Evolutionary conservation across 1,140 invertebrate genomes (phyloP).

Genomic region (Gryon sp.): DNA sequence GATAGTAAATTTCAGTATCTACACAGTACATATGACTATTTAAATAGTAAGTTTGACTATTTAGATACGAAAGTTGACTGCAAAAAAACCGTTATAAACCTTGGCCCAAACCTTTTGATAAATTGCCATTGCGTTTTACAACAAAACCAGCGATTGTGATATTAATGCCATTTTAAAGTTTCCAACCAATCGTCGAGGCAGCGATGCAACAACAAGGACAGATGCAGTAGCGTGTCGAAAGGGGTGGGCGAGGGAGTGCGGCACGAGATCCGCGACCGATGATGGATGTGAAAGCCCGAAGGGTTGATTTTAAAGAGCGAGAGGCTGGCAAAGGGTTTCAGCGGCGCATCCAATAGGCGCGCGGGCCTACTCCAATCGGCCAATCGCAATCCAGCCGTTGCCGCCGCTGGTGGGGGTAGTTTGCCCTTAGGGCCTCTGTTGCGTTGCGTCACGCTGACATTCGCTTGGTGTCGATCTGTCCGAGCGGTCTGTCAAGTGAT

Average conservation of each 20-base stretch:
- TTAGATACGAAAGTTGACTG: too few species aligned
- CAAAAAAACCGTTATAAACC: conserved; percentile 72
- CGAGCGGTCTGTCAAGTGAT: conserved; percentile 63
- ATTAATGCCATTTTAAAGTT: too few species aligned
- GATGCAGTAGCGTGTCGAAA: conserved; percentile 57
- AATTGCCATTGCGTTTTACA: conserved; percentile 68
- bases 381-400: conserved; percentile 62
- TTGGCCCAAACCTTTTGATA: too few species aligned
- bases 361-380: conserved; percentile 44
- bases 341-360: conserved; percentile 66
- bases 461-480: conserved; percentile 72
- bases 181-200: too few species aligned
- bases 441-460: conserved; percentile 76
- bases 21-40: not conserved
- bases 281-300: conserved; percentile 76
- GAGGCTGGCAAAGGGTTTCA: conserved; percentile 70
- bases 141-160: too few species aligned
- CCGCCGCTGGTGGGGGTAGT: conserved; percentile 67
- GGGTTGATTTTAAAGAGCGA: conserved; percentile 70
- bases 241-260: conserved; percentile 73
- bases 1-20: too few species aligned
- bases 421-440: conserved; percentile 71
- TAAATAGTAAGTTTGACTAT: too few species aligned
- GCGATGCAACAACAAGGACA: conserved; percentile 37
- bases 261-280: conserved; percentile 72